These are phyloP conservation scores for Apaloderma vittatum DNA, from an alignment of 2,113 vertebrate species.

Conservation along the genomic window DNA sequence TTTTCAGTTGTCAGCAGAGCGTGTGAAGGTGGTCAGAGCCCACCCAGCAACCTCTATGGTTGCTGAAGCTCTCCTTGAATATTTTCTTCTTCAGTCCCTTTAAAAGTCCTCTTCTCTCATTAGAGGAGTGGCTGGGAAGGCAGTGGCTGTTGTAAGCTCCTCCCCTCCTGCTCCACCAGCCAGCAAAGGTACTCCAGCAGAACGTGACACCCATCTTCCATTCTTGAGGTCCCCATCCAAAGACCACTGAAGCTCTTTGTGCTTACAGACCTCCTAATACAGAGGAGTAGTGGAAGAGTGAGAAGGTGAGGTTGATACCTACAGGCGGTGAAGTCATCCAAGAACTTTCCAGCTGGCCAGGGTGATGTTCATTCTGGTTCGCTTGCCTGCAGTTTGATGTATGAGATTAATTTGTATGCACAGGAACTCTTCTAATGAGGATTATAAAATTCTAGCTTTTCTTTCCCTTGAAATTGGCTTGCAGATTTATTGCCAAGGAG, in stretches of 20 bases:
- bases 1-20: neutral
- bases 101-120: neutral
- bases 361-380: neutral
- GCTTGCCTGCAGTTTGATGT: neutral
- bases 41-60: neutral
- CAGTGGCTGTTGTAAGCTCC: neutral
- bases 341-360: neutral
- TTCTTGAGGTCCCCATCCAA: neutral
- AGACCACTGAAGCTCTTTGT: neutral
- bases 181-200: neutral
- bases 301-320: neutral
- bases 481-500: constrained; percentile 15
- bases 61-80: neutral
- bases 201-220: neutral
- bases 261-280: neutral
- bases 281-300: neutral
- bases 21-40: neutral
- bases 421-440: neutral
- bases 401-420: neutral
- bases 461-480: neutral
- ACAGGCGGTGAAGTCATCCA: neutral
- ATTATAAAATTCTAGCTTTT: neutral
- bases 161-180: neutral
- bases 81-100: neutral
- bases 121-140: neutral